phyloP scores from a whole-genome alignment of 1,140 invertebrate genomes.

The Polypedilum vanderplanki region DNA sequence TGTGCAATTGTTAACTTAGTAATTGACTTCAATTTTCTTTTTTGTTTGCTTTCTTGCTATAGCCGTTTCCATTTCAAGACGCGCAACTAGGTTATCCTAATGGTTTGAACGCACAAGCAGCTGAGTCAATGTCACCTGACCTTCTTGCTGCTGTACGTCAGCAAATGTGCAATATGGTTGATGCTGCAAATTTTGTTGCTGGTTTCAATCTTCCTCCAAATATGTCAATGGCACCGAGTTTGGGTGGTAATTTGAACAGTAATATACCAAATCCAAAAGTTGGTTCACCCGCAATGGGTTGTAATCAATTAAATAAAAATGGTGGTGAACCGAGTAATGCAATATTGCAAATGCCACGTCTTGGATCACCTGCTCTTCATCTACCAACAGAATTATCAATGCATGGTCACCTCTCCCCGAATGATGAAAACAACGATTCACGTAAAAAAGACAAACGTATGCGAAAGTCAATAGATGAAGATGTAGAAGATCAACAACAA shows the following conservation, averaged over 20 bases:
- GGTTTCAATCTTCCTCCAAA: not conserved
- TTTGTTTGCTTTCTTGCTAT: slow-evolving; percentile 10
- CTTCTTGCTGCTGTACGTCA: slow-evolving; percentile 50
- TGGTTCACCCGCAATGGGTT: slow-evolving; percentile 5
- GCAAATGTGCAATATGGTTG: slow-evolving; percentile 65
- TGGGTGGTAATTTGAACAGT: not conserved
- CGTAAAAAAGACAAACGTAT: not conserved
- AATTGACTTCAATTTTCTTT: too few species aligned
- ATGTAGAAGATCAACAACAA: not conserved
- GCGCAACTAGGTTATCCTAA: slow-evolving; percentile 39
- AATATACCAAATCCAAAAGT: slow-evolving; percentile 22
- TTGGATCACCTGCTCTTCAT: not conserved
- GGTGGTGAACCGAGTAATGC: not conserved
- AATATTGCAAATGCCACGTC: slow-evolving; percentile 3
- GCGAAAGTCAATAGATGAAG: slow-evolving; percentile 2
- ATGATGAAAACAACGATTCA: not conserved
- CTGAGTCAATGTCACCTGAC: slow-evolving; percentile 40
- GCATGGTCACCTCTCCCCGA: not conserved
- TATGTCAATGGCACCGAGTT: not conserved
- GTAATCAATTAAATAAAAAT: slow-evolving; percentile 21
- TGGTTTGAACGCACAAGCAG: slow-evolving; percentile 34
- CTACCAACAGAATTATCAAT: not conserved
- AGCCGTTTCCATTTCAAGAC: slow-evolving; percentile 43
- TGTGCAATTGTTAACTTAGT: not conserved
- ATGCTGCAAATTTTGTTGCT: slow-evolving; percentile 45